Base-by-base conservation (phyloP, 2,113 vertebrate species). In the Podiceps cristatus region DNA sequence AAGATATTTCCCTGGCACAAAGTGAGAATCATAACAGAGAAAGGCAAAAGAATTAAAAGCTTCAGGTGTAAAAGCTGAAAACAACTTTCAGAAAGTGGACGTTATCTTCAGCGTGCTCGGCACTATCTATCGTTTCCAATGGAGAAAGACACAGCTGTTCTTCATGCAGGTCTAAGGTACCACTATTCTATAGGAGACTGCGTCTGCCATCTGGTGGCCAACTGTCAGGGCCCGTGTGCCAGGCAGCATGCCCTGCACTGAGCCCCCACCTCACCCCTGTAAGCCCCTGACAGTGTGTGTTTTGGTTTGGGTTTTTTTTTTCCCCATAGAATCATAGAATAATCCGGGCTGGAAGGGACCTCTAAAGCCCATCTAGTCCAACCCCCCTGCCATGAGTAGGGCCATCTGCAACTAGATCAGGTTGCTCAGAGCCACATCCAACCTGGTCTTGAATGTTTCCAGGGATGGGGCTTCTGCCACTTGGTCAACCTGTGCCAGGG, bases 171-270 rank as follows among this genome's bases (percentile, higher is more conserved):
- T 33, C 75, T 71, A 35, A 49, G 15, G 27, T 11, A 27, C 1
- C 13, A 2, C 23, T 75, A 44, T 22, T 79, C 35, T 35, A 8
- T 12, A 58, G 47, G 52, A 28, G 37, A 28, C 37, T 27, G 28
- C 40, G 49, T 53, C 76, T 86, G 81, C 89, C 95, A 87, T 62
- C 88, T 92, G 91, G 72, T 62, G 88, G 93, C 45, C 72, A 67
- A 50, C 19, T 20, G 28, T 5, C 53, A n/a, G 13, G 28, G 47
- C 35, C 37, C 9, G 2, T 5, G 10, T 3, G 35, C 11, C 33
- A n/a, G 68, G 29, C 24, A 64, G 7, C 1, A 2, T 1, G 31
- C 17, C 37, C 37, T 28, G 4, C 47, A 13, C 40, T 1, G 4
- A 47, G 29, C 7, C 22, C 47, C 10, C 18, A 24, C 53, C 44